Base-by-base conservation (phyloP, 2,888 invertebrate genomes). In the Phytoseiulus persimilis region DNA sequence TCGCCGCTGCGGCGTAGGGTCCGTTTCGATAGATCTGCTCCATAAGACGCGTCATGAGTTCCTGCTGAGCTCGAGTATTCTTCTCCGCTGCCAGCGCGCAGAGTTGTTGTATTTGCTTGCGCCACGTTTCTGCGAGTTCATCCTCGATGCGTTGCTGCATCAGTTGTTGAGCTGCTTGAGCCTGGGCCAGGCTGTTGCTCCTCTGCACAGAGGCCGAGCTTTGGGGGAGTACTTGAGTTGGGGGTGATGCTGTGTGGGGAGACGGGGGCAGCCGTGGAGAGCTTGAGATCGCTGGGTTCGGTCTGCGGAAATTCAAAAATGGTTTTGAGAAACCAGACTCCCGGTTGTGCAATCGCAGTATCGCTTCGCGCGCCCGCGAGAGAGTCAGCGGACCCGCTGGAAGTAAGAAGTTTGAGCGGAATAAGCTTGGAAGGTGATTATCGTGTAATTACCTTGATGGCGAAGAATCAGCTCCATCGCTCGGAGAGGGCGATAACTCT, bases 211-310 rank as follows among this genome's bases (percentile, higher is more conserved):
- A 87, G 28, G 87, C 87, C 6, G 87, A 87, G 28, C 87, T 45
- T 23, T 87, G 87, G n/a, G 87, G 87, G 31, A 87, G 87, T 9
- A 87, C 87, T 33, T 87, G 87, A 9, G 87, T 87, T 6, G 87
- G 87, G 23, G 87, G 87, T 33, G 87, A 87, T 18, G 87, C 87
- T 9, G 87, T 87, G 18, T 87, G 87, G 33, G 87, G 87, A 3
- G 87, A 87, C 23, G 87, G 87, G 5, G 87, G 87, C n/a, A 87
- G 87, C 32, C 87, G 87, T 11, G 87, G 87, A 6, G 87, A 87
- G 45, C 87, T 87, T 33, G 87, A 87, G n/a, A 87, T 87, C 32
- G 87, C 87, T n/a, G 87, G 87, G 33, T 87, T 87, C 23, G 87
- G 87, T 45, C 87, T 87, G 33, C 6, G n/a, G n/a, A 18, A 23